Conservation (phyloP, 2,113 vertebrate genomes). For the Fregata magnificens region DNA sequence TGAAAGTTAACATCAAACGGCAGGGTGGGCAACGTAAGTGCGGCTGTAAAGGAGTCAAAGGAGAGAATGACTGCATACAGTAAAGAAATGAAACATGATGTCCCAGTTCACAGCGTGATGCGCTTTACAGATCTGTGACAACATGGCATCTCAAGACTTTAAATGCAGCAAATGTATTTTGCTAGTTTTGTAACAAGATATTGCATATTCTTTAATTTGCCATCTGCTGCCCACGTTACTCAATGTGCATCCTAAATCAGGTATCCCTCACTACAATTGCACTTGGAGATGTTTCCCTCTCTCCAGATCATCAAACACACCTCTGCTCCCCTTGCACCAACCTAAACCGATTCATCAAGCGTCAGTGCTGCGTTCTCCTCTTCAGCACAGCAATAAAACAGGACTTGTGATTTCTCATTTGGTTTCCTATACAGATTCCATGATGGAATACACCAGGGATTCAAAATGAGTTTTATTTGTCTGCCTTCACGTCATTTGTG, state of each 20-base stretch:
- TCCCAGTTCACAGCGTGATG: neutral
- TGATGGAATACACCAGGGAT: neutral
- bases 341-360: neutral
- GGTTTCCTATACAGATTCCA: neutral
- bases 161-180: neutral
- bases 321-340: neutral
- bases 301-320: neutral
- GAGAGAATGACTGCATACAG: neutral
- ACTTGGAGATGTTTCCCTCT: neutral
- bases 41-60: neutral
- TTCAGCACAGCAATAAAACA: neutral
- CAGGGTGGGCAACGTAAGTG: neutral
- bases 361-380: neutral
- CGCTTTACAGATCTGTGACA: neutral
- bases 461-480: neutral
- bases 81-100: neutral
- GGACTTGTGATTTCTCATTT: neutral
- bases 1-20: neutral
- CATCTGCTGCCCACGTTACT: neutral
- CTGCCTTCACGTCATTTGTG: neutral
- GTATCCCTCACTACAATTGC: neutral
- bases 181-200: constrained; percentile 8
- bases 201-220: constrained; percentile 26
- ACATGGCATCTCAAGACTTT: neutral
- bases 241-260: constrained; percentile 19